Conservation (phyloP, 1,140 invertebrate genomes). For the Vollenhovia emeryi region DNA sequence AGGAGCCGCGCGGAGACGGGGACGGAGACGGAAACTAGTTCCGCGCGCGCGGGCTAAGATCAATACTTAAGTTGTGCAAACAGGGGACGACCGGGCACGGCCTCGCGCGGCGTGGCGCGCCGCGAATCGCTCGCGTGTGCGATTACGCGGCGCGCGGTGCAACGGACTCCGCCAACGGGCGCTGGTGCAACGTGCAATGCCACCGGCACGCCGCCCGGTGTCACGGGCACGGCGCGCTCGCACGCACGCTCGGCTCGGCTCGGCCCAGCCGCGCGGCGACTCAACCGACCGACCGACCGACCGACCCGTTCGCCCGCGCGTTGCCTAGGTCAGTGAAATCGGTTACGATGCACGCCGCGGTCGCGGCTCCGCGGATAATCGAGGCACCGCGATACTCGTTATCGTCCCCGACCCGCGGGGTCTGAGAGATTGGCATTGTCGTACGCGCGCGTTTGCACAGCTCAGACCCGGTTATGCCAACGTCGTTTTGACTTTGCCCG, state of each 20-base stretch:
- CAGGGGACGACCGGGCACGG: slow-evolving; percentile 31
- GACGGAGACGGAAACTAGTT: slow-evolving; percentile 84
- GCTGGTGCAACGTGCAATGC: slow-evolving; percentile 64
- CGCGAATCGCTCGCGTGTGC: slow-evolving; percentile 71
- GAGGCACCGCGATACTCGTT: background rate
- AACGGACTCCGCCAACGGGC: background rate
- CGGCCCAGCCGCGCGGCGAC: background rate
- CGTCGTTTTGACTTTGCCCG: no score
- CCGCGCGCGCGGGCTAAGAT: slow-evolving; percentile 81
- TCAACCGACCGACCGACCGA: slow-evolving; percentile 34
- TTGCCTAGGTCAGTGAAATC: slow-evolving; percentile 66
- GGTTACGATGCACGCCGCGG: background rate
- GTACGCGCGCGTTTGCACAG: background rate
- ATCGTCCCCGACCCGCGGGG: background rate
- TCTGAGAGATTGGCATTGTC: background rate
- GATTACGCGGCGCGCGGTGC: background rate
- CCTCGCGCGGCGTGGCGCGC: slow-evolving; percentile 68
- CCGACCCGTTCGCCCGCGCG: no score
- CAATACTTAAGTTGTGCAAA: slow-evolving; percentile 83
- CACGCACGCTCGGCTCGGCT: background rate
- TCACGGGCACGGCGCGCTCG: slow-evolving; percentile 31
- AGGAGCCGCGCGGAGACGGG: slow-evolving; percentile 58
- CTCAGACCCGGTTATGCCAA: no score
- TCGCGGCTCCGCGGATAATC: background rate
- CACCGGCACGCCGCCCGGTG: slow-evolving; percentile 46